phyloP scores from a whole-genome alignment of 2,888 invertebrate species.

The Acrobasis repandana region DNA sequence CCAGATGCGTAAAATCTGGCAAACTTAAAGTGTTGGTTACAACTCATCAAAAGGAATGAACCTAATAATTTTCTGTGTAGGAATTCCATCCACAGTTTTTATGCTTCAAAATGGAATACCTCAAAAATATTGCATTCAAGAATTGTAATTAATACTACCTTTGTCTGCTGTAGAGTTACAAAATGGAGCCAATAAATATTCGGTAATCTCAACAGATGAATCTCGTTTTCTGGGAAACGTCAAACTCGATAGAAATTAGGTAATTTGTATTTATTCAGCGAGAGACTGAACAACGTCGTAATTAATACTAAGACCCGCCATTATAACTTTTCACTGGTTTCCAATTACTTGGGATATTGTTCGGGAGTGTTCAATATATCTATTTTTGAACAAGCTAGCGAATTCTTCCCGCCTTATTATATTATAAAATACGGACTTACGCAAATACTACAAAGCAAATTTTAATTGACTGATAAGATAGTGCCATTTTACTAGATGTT shows the following conservation, averaged over 20 bases:
- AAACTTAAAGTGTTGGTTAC: too few species aligned
- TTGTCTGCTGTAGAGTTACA: constrained; percentile 7
- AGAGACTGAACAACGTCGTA: constrained; percentile 3
- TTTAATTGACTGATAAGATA: too few species aligned
- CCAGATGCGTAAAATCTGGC: too few species aligned
- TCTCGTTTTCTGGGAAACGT: constrained; percentile 8
- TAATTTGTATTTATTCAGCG: constrained; percentile 12
- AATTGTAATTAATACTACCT: constrained; percentile 8
- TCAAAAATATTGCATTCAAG: constrained; percentile 6
- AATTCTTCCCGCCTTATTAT: not conserved
- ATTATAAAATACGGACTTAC: too few species aligned
- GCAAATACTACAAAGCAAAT: too few species aligned
- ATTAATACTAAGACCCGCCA: constrained; percentile 1
- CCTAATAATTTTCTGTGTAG: too few species aligned
- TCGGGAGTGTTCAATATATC: not conserved
- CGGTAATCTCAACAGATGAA: constrained; percentile 14
- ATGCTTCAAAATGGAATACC: too few species aligned
- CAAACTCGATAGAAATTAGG: constrained; percentile 15
- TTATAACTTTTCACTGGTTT: constrained; percentile 8
- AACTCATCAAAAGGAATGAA: too few species aligned
- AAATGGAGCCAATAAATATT: constrained; percentile 17
- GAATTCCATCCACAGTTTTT: too few species aligned
- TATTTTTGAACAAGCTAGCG: not conserved
- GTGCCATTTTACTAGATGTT: too few species aligned
- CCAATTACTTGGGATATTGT: not conserved